Percentiles rank a stretch among this genome's conserved stretches.
phyloP scores from a whole-genome alignment of 2,113 vertebrate species.

The Hyla sarda region DNA sequence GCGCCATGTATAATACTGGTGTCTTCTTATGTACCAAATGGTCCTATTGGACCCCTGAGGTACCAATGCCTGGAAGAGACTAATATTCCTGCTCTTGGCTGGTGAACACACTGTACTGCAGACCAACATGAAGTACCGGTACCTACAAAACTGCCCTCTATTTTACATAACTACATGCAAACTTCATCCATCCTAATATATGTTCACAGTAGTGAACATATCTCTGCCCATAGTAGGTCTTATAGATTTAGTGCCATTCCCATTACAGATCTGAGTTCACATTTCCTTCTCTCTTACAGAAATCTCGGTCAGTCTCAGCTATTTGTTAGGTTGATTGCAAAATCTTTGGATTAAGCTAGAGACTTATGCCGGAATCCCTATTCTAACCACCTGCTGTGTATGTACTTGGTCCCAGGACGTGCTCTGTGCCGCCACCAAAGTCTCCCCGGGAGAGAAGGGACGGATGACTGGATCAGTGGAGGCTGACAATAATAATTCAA shows the following conservation, averaged over 20 bases:
- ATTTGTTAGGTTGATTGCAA: conserved; percentile 21
- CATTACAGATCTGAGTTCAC: conserved; percentile 5
- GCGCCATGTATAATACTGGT: no score
- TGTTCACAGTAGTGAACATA: background rate
- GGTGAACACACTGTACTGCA: no score
- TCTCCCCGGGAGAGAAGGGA: conserved; percentile 16
- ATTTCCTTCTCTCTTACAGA: background rate
- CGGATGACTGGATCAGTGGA: conserved; percentile 22
- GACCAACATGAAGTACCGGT: no score
- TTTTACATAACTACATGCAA: background rate
- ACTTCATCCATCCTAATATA: background rate
- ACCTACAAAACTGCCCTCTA: background rate
- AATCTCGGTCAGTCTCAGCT: conserved; percentile 21
- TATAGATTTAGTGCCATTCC: background rate
- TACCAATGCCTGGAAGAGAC: no score
- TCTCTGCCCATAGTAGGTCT: background rate
- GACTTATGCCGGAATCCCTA: conserved; percentile 25
- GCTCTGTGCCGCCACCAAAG: background rate
- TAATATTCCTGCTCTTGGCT: no score
- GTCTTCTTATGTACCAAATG: no score
- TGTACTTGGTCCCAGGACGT: conserved; percentile 24
- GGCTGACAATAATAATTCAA: conserved; percentile 24
- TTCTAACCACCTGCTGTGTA: conserved; percentile 35
- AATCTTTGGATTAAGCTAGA: conserved; percentile 38
- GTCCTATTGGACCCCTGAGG: no score